phyloP scores from a whole-genome alignment of 2,888 invertebrate genomes.

The Priocnemis perturbator region DNA sequence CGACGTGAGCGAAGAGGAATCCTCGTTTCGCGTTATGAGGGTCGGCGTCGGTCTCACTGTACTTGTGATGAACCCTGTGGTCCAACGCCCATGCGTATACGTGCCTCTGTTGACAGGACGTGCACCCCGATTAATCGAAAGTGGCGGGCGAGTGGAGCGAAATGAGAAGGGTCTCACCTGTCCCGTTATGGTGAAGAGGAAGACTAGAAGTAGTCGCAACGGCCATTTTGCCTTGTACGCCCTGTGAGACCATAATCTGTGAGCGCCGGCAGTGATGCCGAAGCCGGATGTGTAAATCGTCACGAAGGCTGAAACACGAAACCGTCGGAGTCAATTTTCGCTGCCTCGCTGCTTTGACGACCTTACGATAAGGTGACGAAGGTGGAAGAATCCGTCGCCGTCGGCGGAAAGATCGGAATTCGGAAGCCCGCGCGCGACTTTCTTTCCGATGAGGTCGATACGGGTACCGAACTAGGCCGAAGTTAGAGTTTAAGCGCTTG shows the following conservation, averaged over 20 bases:
- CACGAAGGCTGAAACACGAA: conserved; percentile 76
- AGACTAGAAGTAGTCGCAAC: conserved; percentile 81
- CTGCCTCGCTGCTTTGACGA: too few relatives aligned
- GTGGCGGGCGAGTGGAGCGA: not conserved
- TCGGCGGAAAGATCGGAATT: too few relatives aligned
- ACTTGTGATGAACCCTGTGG: conserved; percentile 93
- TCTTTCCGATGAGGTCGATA: too few relatives aligned
- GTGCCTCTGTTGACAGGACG: conserved; percentile 79
- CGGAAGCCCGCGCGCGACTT: too few relatives aligned
- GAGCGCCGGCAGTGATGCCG: conserved; percentile 89
- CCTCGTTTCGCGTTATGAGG: conserved; percentile 90
- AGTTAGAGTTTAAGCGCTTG: too few relatives aligned
- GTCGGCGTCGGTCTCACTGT: conserved; percentile 90
- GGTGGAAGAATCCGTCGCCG: too few relatives aligned
- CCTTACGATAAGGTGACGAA: too few relatives aligned
- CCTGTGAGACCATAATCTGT: conserved; percentile 88
- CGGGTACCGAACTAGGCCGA: too few relatives aligned
- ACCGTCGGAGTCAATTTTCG: not conserved
- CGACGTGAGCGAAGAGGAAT: conserved; percentile 94
- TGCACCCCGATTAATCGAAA: not conserved
- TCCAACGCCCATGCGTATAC: conserved; percentile 92
- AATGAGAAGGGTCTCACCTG: conserved; percentile 78
- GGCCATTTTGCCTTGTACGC: conserved; percentile 86
- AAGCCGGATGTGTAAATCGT: conserved; percentile 86
- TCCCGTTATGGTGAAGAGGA: conserved; percentile 87